phyloP scores from a whole-genome alignment of 2,888 invertebrate genomes.

The Anthrax anthrax region DNA sequence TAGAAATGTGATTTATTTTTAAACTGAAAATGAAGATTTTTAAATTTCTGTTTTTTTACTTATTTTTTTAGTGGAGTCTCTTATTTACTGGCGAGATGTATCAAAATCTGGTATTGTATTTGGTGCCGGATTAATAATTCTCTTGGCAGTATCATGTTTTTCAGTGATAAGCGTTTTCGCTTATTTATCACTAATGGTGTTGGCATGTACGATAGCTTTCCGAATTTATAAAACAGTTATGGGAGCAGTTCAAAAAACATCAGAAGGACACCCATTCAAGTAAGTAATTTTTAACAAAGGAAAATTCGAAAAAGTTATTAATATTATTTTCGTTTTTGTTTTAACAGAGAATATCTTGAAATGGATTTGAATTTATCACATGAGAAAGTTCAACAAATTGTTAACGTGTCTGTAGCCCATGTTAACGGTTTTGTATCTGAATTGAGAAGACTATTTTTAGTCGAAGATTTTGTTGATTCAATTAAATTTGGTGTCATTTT shows the following conservation, averaged over 20 bases:
- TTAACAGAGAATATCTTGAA: constrained; percentile 70
- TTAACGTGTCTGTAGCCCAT: constrained; percentile 76
- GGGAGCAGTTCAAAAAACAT: constrained; percentile 91
- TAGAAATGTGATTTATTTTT: no score
- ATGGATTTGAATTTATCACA: constrained; percentile 74
- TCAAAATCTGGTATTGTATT: constrained; percentile 90
- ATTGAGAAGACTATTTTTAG: constrained; percentile 84
- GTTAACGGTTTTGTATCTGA: constrained; percentile 68
- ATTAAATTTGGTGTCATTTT: constrained; percentile 88
- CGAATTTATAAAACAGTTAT: constrained; percentile 92
- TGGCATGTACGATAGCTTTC: constrained; percentile 82
- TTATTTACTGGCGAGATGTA: constrained; percentile 96
- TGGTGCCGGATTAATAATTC: constrained; percentile 73
- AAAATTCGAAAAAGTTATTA: background rate
- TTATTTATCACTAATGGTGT: constrained; percentile 73
- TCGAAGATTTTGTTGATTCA: constrained; percentile 92
- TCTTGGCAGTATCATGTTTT: constrained; percentile 88
- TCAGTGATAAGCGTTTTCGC: constrained; percentile 92
- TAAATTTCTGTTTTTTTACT: no score
- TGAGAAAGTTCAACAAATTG: constrained; percentile 80
- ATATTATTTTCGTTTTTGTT: constrained; percentile 16
- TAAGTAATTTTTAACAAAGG: constrained; percentile 36
- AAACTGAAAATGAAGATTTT: no score
- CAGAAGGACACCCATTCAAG: constrained; percentile 97
- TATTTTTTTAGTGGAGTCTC: constrained; percentile 66